phyloP scores from a whole-genome alignment of 2,888 invertebrate species.

The Plutella xylostella region DNA sequence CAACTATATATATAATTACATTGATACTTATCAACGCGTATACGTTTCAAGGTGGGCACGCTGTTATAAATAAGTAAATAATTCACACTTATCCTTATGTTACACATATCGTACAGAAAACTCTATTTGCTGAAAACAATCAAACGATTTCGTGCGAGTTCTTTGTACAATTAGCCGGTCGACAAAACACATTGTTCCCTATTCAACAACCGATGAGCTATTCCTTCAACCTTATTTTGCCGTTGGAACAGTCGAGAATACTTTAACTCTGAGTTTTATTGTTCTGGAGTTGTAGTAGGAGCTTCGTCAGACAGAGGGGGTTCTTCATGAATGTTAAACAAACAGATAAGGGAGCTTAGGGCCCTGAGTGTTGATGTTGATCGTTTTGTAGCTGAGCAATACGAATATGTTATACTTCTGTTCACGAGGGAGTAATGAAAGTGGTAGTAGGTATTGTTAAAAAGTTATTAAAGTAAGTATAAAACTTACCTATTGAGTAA shows the following conservation, averaged over 20 bases:
- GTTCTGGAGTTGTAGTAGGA: not conserved
- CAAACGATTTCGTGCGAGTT: not conserved
- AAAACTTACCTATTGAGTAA: no score
- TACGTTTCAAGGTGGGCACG: no score
- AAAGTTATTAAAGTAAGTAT: no score
- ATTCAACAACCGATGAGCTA: not conserved
- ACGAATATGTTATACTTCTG: no score
- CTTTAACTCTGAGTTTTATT: not conserved
- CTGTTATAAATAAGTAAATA: no score
- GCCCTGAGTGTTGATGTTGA: no score
- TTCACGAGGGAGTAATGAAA: no score
- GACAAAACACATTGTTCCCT: conserved; percentile 1
- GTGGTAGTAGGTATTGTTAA: no score
- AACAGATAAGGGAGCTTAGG: conserved; percentile 32
- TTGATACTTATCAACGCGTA: no score
- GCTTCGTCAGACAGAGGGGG: conserved; percentile 18
- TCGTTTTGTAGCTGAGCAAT: no score
- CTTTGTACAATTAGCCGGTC: conserved; percentile 3
- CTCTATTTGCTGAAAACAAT: conserved; percentile 1
- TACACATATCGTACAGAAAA: not conserved
- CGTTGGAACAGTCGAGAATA: not conserved
- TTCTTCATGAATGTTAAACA: conserved; percentile 40
- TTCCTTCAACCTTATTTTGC: not conserved
- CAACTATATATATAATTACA: no score
- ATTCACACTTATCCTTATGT: no score